Evolutionary conservation across 2,797 vertebrate species (phyloP), one percentile per base, ranked within the genome.

Genomic region (Poeciliopsis paucimaculata): DNA sequence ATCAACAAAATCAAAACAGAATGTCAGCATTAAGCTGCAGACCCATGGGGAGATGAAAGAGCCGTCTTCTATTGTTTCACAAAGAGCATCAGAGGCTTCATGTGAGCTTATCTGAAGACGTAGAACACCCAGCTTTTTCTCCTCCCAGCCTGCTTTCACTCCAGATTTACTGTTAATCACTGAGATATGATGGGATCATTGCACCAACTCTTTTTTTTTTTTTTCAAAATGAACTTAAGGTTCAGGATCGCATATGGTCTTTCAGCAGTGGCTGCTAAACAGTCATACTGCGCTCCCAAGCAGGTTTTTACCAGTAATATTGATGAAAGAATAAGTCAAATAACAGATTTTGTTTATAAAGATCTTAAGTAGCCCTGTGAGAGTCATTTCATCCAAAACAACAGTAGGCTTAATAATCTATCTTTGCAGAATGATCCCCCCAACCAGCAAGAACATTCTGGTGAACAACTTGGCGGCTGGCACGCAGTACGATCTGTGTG

Each of bases 401-500:
- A 94, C 90, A 92, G 87, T 90, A 88, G 91, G 26, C 34, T 64
- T 75, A 77, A 82, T 91, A 91, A 93, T 91, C 86, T 86, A 87
- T 89, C 91, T 10, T 31, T 2, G 12, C 90, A 99, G 98, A 95
- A 99, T 99, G 98, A 99, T 99, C 89, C 97, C 98, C 82, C 98
- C 98, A 51, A 97, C 96, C 68, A 99, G 97, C 94, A 98, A 99
- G 94, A 98, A 94, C 86, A 99, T 99, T 90, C 93, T 97, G 90
- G 97, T 99, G 28, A 99, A 99, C 94, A 99, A 99, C 93, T 93
- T 99, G 93, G 98, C 98, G 0, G 97, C 98, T 0, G 98, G 98
- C 45, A 99, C 97, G 0, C 91, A 93, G 68, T 99, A 99, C 0
- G 98, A 99, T 95, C 91, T 99, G 79, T 99, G 98, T 0, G 98